phyloP scores from a whole-genome alignment of 92 coral and sea anemone species.

The Nematostella vectensis region DNA sequence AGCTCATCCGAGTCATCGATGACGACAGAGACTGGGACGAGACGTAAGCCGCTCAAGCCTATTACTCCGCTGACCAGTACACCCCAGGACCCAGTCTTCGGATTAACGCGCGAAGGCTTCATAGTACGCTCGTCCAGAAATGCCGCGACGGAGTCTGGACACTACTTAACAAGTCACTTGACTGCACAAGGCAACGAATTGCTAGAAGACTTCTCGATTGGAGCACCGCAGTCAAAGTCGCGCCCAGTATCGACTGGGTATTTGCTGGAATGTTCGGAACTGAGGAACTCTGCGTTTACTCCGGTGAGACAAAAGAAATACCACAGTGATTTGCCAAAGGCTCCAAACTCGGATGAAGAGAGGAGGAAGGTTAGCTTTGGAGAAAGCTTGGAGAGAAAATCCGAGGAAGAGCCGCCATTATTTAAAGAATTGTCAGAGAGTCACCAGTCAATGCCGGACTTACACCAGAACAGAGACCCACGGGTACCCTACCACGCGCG shows the following conservation, averaged over 20 bases:
- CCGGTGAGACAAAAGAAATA: constrained; percentile 18
- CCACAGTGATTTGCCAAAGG: neutral
- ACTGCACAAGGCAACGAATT: constrained; percentile 24
- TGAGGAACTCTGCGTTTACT: constrained; percentile 36
- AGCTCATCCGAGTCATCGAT: constrained; percentile 3
- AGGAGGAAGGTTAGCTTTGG: neutral
- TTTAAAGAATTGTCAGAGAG: constrained; percentile 53
- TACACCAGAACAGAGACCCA: constrained; percentile 12
- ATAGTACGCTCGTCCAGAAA: constrained; percentile 13
- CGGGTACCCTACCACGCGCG: constrained; percentile 52
- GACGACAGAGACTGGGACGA: neutral
- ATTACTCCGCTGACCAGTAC: constrained; percentile 7
- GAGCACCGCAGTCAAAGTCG: constrained; percentile 25
- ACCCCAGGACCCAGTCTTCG: neutral
- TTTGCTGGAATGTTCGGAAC: constrained; percentile 5
- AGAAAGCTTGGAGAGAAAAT: neutral
- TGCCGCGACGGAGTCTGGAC: constrained; percentile 34
- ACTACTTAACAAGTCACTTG: constrained; percentile 5
- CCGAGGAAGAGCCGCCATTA: constrained; percentile 1
- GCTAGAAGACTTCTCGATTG: constrained; percentile 21
- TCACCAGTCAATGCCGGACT: constrained; percentile 82
- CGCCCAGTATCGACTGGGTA: constrained; percentile 18
- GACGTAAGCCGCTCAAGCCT: neutral
- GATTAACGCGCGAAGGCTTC: neutral
- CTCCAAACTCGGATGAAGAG: neutral